Percentiles rank a stretch among this genome's conserved stretches.
These are phyloP conservation scores for Thymelicus acteon DNA, from an alignment of 2,888 invertebrate species.

Conservation along the genomic window DNA sequence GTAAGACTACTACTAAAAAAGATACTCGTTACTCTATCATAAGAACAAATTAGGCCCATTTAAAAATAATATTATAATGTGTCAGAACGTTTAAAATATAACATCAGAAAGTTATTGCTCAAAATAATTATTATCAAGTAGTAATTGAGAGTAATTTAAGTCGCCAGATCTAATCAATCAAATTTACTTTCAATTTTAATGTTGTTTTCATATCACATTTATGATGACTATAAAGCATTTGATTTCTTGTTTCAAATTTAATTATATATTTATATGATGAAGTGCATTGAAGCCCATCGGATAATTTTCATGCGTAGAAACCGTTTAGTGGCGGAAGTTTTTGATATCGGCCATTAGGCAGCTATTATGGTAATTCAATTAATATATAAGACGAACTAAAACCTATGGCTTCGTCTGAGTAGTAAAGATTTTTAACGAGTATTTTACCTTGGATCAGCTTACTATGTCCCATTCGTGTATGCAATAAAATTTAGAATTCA, in stretches of 20 bases:
- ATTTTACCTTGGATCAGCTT: not conserved
- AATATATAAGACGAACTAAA: constrained; percentile 42
- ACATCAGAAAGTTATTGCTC: not conserved
- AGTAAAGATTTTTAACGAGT: not conserved
- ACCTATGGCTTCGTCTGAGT: not conserved
- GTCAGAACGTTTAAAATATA: not conserved
- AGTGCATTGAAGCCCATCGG: constrained; percentile 37
- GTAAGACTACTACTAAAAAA: too few species aligned
- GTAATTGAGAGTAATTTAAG: constrained; percentile 1
- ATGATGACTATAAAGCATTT: constrained; percentile 24
- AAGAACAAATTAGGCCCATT: not conserved
- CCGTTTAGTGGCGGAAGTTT: constrained; percentile 43
- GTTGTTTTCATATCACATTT: constrained; percentile 27
- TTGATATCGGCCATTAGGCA: constrained; percentile 40
- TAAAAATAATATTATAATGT: not conserved
- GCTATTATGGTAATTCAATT: constrained; percentile 64
- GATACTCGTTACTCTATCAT: not conserved
- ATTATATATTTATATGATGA: constrained; percentile 42
- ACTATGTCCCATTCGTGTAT: not conserved
- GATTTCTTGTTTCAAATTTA: constrained; percentile 39
- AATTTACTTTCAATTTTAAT: constrained; percentile 29
- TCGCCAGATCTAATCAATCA: constrained; percentile 22
- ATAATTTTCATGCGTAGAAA: constrained; percentile 33
- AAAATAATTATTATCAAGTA: not conserved
- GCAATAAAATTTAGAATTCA: too few species aligned